These are phyloP conservation scores for Parelbella ahira DNA, from an alignment of 2,888 invertebrate genomes.

Conservation along the genomic window DNA sequence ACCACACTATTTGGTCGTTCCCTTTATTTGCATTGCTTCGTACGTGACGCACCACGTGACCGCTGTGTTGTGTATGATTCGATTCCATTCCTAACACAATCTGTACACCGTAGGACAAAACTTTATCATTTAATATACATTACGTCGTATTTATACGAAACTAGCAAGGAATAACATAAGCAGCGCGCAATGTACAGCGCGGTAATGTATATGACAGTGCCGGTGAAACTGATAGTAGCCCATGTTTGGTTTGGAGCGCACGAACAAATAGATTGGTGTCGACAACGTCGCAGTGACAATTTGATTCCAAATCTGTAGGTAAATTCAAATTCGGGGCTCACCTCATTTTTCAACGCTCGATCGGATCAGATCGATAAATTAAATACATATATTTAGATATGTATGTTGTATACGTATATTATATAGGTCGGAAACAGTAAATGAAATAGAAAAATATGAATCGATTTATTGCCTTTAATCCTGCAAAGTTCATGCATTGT, in stretches of 20 bases:
- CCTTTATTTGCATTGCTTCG: constrained; percentile 15
- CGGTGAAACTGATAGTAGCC: constrained; percentile 4
- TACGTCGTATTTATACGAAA: background rate
- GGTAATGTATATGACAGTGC: constrained; percentile 1
- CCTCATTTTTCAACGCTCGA: background rate
- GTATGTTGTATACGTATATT: too few relatives aligned
- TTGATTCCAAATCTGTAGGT: constrained; percentile 17
- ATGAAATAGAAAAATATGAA: too few relatives aligned
- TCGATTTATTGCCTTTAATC: too few relatives aligned
- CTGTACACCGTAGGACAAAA: constrained; percentile 1
- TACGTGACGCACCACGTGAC: constrained; percentile 9
- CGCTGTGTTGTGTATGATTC: constrained; percentile 13
- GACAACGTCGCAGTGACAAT: constrained; percentile 22
- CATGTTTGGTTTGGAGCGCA: constrained; percentile 16
- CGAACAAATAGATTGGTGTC: constrained; percentile 26
- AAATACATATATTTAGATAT: too few relatives aligned
- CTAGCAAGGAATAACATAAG: background rate
- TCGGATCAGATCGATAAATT: background rate
- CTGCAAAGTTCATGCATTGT: too few relatives aligned
- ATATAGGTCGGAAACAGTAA: too few relatives aligned
- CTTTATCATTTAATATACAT: constrained; percentile 3
- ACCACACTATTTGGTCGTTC: constrained; percentile 10
- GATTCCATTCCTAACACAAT: constrained; percentile 13
- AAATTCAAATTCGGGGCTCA: constrained; percentile 3
- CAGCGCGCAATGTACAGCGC: constrained; percentile 5